Percentiles rank a stretch among this genome's conserved stretches.
Conservation (phyloP, 2,888 invertebrate species). For the Synergus umbraculus region DNA sequence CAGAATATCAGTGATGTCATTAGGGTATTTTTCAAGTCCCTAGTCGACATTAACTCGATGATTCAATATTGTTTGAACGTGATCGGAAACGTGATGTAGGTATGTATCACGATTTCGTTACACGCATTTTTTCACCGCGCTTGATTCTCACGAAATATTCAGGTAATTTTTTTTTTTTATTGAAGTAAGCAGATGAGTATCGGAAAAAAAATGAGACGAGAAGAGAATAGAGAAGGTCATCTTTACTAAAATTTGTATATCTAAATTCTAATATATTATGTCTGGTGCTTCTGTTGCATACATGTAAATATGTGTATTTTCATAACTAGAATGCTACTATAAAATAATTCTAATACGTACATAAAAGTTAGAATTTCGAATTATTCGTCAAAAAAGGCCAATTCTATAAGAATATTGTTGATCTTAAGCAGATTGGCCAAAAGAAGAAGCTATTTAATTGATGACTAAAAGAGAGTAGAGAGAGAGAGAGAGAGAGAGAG, state of each 20-base stretch:
- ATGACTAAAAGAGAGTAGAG: background rate
- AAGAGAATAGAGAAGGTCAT: background rate
- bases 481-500: background rate
- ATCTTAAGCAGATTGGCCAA: background rate
- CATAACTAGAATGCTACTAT: too few relatives aligned
- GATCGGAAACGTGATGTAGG: conserved; percentile 67
- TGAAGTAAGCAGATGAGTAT: background rate
- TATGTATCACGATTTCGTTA: conserved; percentile 63
- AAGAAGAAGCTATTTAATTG: background rate
- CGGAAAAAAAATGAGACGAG: background rate
- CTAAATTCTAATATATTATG: conserved; percentile 45
- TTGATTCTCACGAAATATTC: conserved; percentile 37
- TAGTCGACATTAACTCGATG: conserved; percentile 66
- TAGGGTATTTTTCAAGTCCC: conserved; percentile 57
- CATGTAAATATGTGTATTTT: too few relatives aligned
- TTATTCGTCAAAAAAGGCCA: too few relatives aligned
- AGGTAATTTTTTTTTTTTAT: background rate
- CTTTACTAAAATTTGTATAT: background rate
- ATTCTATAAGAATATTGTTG: conserved; percentile 21
- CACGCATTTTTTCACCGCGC: conserved; percentile 59
- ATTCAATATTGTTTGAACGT: conserved; percentile 73
- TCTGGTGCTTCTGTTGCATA: too few relatives aligned
- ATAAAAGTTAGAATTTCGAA: too few relatives aligned
- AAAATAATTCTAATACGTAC: too few relatives aligned
- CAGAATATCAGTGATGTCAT: conserved; percentile 44